Percentiles rank a stretch among this genome's conserved stretches.
These are phyloP conservation scores for Siniperca scherzeri DNA, from an alignment of 2,797 vertebrate genomes.

Conservation along the genomic window DNA sequence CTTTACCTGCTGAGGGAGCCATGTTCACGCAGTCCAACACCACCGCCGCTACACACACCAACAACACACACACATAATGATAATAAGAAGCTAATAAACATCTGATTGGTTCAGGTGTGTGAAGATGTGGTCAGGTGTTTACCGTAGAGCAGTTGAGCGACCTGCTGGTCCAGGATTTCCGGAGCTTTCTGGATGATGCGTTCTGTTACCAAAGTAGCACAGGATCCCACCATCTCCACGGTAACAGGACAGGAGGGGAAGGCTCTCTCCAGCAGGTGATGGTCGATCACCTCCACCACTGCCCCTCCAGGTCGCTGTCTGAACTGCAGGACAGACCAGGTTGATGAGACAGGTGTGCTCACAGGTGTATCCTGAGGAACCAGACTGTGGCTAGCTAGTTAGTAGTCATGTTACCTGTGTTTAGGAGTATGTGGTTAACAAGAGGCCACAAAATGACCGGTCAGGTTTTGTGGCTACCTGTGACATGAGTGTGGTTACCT, in stretches of 20 bases:
- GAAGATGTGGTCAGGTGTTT: too few species aligned
- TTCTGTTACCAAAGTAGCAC: conserved; percentile 91
- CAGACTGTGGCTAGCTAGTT: background rate
- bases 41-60: conserved; percentile 85
- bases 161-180: conserved; percentile 86
- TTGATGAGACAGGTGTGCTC: conserved; percentile 1
- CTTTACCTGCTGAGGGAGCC: conserved; percentile 91
- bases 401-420: background rate
- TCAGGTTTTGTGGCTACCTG: background rate
- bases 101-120: background rate
- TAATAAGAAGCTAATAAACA: background rate
- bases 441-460: too few species aligned
- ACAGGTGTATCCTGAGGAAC: background rate
- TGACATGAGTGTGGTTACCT: too few species aligned
- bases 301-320: conserved; percentile 88
- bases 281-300: conserved; percentile 92
- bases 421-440: too few species aligned
- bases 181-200: conserved; percentile 88
- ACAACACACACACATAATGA: background rate
- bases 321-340: conserved; percentile 74
- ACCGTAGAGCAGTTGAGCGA: conserved; percentile 90
- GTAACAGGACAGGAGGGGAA: conserved; percentile 83
- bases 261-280: conserved; percentile 87
- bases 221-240: conserved; percentile 91
- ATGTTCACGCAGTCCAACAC: conserved; percentile 95